Conservation (phyloP, 2,113 vertebrate species). For the Sarotherodon lohbergeri region DNA sequence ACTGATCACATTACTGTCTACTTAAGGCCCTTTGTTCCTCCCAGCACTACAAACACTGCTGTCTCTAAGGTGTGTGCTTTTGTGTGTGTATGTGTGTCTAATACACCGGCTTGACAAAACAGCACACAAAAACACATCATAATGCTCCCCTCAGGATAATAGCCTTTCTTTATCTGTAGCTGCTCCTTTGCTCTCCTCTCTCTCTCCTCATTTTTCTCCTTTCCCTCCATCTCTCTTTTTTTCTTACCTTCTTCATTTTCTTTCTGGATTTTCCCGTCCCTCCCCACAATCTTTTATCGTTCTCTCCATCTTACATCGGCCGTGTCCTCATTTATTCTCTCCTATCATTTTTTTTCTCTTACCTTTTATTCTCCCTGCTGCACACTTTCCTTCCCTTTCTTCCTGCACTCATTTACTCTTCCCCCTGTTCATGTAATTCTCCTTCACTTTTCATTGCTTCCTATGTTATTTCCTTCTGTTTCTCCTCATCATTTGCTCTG, state of each 20-base stretch:
- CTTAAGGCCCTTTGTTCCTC: conserved; percentile 62
- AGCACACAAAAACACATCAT: conserved; percentile 49
- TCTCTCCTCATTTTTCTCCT: background rate
- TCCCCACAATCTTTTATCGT: conserved; percentile 17
- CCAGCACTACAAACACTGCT: conserved; percentile 31
- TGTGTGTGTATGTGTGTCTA: background rate
- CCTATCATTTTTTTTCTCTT: background rate
- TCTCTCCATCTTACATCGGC: background rate
- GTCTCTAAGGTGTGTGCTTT: conserved; percentile 30
- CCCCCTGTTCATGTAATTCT: background rate
- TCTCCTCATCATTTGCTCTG: conserved; percentile 9
- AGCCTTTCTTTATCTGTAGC: conserved; percentile 53
- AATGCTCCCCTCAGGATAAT: conserved; percentile 48
- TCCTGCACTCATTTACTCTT: conserved; percentile 6
- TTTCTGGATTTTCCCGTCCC: conserved; percentile 4
- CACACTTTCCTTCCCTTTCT: background rate
- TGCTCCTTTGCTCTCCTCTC: conserved; percentile 18
- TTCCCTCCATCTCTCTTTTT: background rate
- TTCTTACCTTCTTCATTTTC: conserved; percentile 9
- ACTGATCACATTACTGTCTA: conserved; percentile 62
- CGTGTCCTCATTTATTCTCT: conserved; percentile 14
- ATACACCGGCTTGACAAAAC: conserved; percentile 38
- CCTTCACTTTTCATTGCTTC: conserved; percentile 6
- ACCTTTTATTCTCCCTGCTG: background rate
- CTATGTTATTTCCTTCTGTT: conserved; percentile 7